Conservation (phyloP, 1,140 invertebrate species). For the Heliothis virescens region DNA sequence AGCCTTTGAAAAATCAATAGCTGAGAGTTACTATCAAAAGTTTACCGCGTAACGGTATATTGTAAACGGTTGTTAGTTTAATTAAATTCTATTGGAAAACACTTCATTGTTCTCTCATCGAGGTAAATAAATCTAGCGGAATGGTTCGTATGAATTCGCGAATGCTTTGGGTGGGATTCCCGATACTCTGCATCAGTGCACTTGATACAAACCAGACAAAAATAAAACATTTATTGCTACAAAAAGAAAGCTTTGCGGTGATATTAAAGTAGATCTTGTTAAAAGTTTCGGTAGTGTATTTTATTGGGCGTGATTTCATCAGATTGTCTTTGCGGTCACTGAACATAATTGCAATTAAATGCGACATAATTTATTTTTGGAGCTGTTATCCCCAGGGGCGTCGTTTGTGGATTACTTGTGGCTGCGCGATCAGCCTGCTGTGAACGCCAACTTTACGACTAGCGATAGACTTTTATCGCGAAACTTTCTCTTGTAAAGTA, state of each 20-base stretch:
- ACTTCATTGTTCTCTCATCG: slow-evolving; percentile 5
- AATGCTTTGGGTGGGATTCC: slow-evolving; percentile 12
- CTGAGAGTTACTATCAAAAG: slow-evolving; percentile 23
- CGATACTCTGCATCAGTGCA: slow-evolving; percentile 15
- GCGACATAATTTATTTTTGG: slow-evolving; percentile 55
- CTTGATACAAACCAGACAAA: not conserved
- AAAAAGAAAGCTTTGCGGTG: slow-evolving; percentile 44
- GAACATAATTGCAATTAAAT: slow-evolving; percentile 58
- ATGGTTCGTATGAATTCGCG: slow-evolving; percentile 12
- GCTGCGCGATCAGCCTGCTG: slow-evolving; percentile 26
- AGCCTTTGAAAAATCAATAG: slow-evolving; percentile 41
- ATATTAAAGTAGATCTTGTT: slow-evolving; percentile 50
- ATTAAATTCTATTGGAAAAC: slow-evolving; percentile 34
- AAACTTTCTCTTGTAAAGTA: slow-evolving; percentile 39
- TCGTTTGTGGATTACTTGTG: slow-evolving; percentile 41
- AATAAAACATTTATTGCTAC: slow-evolving; percentile 43
- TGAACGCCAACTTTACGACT: slow-evolving; percentile 38
- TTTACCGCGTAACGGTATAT: slow-evolving; percentile 19
- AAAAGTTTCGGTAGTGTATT: slow-evolving; percentile 46
- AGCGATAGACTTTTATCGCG: slow-evolving; percentile 47
- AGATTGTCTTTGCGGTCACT: slow-evolving; percentile 52
- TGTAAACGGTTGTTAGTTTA: slow-evolving; percentile 27
- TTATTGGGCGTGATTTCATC: slow-evolving; percentile 48
- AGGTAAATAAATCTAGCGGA: slow-evolving; percentile 22
- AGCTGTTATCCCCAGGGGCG: slow-evolving; percentile 45